Evolutionary conservation across 2,113 vertebrate genomes (phyloP).

Genomic region (Gobiocypris rarus): DNA sequence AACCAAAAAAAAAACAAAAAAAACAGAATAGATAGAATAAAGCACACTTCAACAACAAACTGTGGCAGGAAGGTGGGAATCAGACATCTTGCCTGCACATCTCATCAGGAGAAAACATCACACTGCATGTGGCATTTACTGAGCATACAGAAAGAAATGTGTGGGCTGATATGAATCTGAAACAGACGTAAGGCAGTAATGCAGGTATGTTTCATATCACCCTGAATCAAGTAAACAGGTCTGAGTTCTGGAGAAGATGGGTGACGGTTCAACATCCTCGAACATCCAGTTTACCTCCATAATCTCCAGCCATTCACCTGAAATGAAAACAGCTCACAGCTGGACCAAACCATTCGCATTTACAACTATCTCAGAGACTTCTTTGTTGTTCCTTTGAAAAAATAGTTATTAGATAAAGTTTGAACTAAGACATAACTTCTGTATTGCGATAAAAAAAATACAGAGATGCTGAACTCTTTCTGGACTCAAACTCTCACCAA

Average conservation of each 20-base stretch:
- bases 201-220: slow-evolving; percentile 51
- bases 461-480: background rate
- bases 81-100: slow-evolving; percentile 4
- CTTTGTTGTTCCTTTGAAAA: too few relatives aligned
- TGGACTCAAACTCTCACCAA: background rate
- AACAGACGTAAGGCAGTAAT: slow-evolving; percentile 31
- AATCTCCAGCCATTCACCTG: background rate
- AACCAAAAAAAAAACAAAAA: too few relatives aligned
- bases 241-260: slow-evolving; percentile 15
- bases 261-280: background rate
- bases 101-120: background rate
- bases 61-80: too few relatives aligned
- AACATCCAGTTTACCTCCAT: background rate
- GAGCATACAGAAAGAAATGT: background rate
- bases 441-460: too few relatives aligned
- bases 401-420: too few relatives aligned
- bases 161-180: slow-evolving; percentile 54
- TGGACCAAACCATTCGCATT: too few relatives aligned
- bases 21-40: too few relatives aligned
- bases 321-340: slow-evolving; percentile 20
- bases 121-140: slow-evolving; percentile 57
- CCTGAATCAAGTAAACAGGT: slow-evolving; percentile 56
- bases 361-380: background rate
- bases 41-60: too few relatives aligned
- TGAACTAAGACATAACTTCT: too few relatives aligned